Evolutionary conservation across 1,140 invertebrate species (phyloP), one percentile per base, ranked within the genome.

Genomic region (Euwallacea similis): DNA sequence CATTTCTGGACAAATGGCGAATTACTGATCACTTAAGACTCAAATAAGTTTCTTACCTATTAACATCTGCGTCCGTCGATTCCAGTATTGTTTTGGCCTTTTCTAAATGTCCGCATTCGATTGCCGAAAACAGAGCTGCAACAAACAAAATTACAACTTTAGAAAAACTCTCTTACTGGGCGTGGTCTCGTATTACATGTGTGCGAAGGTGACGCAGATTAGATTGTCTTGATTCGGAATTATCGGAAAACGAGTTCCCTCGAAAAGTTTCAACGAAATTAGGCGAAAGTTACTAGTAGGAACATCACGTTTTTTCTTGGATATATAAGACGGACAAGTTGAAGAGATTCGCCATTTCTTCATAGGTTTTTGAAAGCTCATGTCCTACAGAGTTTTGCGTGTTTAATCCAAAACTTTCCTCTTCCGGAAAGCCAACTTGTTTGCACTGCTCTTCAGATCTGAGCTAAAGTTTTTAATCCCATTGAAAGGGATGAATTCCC

Each of bases 71-170:
- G 79, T 95, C 92, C 0, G 92, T 94, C 10, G 93, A 93, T 77
- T 96, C 93, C 69, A 97, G 83, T 77, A 98, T 95, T 42, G 90
- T 92, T 74, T 91, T 88, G 0, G 92, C 93, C 79, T 95, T 94
- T 74, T 97, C 95, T 76, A 96, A 78, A 80, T 97, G 93, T 21
- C 94, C 94, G 83, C 96, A 92, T 83, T 98, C 95, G 3, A 97
- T 93, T 0, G 95, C 95, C 10, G 91, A 90, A 83, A 95, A 95
- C n/a, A 95, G 84, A 47, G 92, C 93, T 94, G 85, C 11, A 87
- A 86, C 79, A 84, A 81, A 79, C 76, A 76, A 70, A 69, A n/a
- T 15, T 10, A 15, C 9, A 56, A 56, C 10, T 56, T 16, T 13
- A 56, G 15, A 42, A 42, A 60, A 56, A 7, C 2, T 13, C 11